phyloP scores from a whole-genome alignment of 2,888 invertebrate species.

The Andrena flavipes region DNA sequence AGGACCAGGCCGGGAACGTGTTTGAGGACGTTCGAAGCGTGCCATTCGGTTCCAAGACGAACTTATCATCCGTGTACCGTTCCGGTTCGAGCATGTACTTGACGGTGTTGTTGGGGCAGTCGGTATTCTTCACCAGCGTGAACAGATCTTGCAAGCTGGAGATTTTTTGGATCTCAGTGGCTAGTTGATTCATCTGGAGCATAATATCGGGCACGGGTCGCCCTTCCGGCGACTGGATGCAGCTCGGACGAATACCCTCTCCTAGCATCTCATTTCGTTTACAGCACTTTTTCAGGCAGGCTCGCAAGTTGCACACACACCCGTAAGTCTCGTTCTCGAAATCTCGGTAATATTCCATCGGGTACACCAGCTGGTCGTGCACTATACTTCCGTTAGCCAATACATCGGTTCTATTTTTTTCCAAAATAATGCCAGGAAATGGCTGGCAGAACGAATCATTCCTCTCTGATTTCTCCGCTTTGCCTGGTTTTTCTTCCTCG shows the following conservation, averaged over 20 bases:
- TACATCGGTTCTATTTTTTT: background rate
- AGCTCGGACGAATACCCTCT: constrained; percentile 19
- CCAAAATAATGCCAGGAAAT: constrained; percentile 38
- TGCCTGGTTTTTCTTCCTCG: background rate
- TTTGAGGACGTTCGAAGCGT: constrained; percentile 34
- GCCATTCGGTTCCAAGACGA: constrained; percentile 75
- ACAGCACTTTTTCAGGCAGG: constrained; percentile 82
- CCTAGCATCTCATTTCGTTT: constrained; percentile 60
- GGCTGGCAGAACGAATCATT: constrained; percentile 35
- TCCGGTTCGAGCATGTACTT: constrained; percentile 72
- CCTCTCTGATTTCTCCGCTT: background rate
- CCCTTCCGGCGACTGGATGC: background rate
- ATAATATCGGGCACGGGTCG: constrained; percentile 6
- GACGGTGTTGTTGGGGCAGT: constrained; percentile 60
- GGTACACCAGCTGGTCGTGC: constrained; percentile 67
- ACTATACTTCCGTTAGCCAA: constrained; percentile 66
- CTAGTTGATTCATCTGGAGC: constrained; percentile 31
- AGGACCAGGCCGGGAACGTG: constrained; percentile 55
- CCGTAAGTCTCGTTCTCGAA: constrained; percentile 67
- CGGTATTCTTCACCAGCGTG: constrained; percentile 59
- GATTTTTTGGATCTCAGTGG: constrained; percentile 26
- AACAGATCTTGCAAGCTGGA: constrained; percentile 59
- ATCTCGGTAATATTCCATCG: constrained; percentile 62
- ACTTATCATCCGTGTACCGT: constrained; percentile 68
- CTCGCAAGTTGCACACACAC: constrained; percentile 73